Percentiles rank a stretch among this genome's conserved stretches.
phyloP scores from a whole-genome alignment of 2,888 invertebrate genomes.

The Monopis laevigella region DNA sequence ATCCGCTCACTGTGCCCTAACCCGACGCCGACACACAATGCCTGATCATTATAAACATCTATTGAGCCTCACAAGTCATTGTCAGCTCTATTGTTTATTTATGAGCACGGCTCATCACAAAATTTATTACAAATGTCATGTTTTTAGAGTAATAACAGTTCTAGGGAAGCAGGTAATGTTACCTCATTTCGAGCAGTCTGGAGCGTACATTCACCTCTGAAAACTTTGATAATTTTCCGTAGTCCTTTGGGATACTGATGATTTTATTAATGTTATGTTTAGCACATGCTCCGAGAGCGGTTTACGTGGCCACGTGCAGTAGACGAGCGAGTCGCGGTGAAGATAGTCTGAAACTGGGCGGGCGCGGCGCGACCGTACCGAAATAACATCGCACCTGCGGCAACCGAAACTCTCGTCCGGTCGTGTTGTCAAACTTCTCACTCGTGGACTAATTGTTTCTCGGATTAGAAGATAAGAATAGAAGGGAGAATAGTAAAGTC shows the following conservation, averaged over 20 bases:
- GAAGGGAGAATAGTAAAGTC: too few species aligned
- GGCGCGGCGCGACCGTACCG: slow-evolving; percentile 35
- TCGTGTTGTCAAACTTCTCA: slow-evolving; percentile 4
- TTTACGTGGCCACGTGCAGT: slow-evolving; percentile 11
- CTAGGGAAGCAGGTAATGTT: slow-evolving; percentile 10
- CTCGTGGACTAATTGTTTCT: neutral
- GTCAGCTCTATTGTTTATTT: slow-evolving; percentile 7
- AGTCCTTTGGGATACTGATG: neutral
- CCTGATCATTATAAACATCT: slow-evolving; percentile 9
- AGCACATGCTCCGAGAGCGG: slow-evolving; percentile 15
- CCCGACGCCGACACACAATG: slow-evolving; percentile 13
- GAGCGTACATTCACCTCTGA: neutral
- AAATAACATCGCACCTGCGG: slow-evolving; percentile 61
- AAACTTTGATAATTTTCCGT: neutral
- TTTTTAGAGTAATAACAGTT: slow-evolving; percentile 5
- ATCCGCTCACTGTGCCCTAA: slow-evolving; percentile 19
- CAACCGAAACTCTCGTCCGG: slow-evolving; percentile 21
- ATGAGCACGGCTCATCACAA: neutral
- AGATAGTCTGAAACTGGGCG: slow-evolving; percentile 35
- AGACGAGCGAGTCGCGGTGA: slow-evolving; percentile 28
- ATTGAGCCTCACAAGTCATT: too few species aligned
- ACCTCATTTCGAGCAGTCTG: too few species aligned
- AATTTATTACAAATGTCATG: too few species aligned
- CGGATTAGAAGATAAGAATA: too few species aligned
- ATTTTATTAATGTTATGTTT: slow-evolving; percentile 18